Evolutionary conservation across 2,797 vertebrate species (phyloP).

Genomic region (Paedocypris micromegethes): DNA sequence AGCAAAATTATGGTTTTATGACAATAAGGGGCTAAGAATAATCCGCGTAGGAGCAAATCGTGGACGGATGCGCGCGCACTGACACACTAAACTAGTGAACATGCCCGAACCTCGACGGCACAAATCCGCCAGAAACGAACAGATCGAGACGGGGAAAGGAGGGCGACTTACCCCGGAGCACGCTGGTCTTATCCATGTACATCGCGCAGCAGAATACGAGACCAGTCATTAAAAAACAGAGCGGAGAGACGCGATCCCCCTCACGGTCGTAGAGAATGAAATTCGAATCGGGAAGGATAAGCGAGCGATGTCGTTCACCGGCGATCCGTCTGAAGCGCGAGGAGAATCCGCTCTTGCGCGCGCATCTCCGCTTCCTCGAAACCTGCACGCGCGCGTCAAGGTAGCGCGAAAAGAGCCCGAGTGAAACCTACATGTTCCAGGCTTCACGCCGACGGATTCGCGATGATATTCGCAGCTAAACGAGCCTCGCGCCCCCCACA

Average conservation of each 20-base stretch:
- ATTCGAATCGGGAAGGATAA: constrained; percentile 46
- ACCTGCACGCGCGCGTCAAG: constrained; percentile 6
- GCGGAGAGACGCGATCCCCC: constrained; percentile 66
- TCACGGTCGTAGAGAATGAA: constrained; percentile 56
- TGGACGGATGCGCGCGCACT: constrained; percentile 22
- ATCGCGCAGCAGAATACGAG: constrained; percentile 78
- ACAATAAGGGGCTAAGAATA: constrained; percentile 2
- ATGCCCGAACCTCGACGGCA: constrained; percentile 6
- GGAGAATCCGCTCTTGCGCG: constrained; percentile 33
- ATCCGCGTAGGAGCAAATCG: background rate
- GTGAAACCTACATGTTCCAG: background rate
- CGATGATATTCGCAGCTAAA: background rate
- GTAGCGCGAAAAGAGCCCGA: background rate
- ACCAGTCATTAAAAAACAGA: constrained; percentile 74
- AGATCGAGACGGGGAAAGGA: background rate
- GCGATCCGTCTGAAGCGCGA: constrained; percentile 34
- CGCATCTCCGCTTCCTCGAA: constrained; percentile 46
- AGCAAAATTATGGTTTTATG: background rate
- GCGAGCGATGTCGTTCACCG: constrained; percentile 22
- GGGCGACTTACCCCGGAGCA: constrained; percentile 67
- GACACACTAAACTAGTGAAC: constrained; percentile 43
- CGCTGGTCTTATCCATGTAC: constrained; percentile 78
- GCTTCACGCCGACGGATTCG: constrained; percentile 19
- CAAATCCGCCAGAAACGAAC: background rate
- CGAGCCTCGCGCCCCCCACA: constrained; percentile 38